A percentile compares a stretch with the other conserved stretches of the same genome.
Evolutionary conservation across 2,888 invertebrate genomes (phyloP).

Genomic region (Malacosoma neustria): DNA sequence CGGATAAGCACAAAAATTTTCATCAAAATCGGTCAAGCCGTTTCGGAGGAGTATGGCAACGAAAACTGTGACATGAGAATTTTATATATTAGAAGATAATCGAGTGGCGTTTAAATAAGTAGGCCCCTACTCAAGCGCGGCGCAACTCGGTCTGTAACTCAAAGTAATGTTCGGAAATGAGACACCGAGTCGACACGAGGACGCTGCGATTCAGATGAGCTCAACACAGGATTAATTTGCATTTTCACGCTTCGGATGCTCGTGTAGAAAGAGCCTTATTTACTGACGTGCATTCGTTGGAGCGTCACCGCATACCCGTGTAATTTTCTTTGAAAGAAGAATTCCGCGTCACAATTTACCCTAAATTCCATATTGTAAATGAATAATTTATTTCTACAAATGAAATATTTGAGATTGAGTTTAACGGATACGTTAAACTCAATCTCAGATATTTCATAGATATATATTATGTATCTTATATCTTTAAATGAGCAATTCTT

Average conservation of each 20-base stretch:
- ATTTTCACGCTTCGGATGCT: neutral
- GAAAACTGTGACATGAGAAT: too few species aligned
- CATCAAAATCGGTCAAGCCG: too few species aligned
- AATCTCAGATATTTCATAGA: too few species aligned
- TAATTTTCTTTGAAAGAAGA: neutral
- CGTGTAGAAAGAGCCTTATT: neutral
- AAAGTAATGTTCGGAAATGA: conserved; percentile 2
- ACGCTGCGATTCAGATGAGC: neutral
- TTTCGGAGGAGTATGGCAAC: too few species aligned
- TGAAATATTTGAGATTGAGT: neutral
- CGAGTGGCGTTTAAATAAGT: too few species aligned
- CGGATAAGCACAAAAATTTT: too few species aligned
- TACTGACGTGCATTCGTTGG: neutral
- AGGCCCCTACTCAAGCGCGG: neutral
- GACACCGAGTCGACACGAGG: neutral
- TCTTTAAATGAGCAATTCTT: too few species aligned
- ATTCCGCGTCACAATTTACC: neutral
- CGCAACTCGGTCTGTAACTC: neutral
- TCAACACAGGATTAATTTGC: conserved; percentile 1
- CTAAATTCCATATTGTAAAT: neutral
- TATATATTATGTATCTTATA: too few species aligned
- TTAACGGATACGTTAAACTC: neutral
- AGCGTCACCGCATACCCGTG: neutral
- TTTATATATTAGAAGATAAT: too few species aligned
- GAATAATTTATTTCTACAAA: neutral